Conservation (phyloP, 2,113 vertebrate genomes). For the western clawed frog (Xenopus tropicalis) region DNA sequence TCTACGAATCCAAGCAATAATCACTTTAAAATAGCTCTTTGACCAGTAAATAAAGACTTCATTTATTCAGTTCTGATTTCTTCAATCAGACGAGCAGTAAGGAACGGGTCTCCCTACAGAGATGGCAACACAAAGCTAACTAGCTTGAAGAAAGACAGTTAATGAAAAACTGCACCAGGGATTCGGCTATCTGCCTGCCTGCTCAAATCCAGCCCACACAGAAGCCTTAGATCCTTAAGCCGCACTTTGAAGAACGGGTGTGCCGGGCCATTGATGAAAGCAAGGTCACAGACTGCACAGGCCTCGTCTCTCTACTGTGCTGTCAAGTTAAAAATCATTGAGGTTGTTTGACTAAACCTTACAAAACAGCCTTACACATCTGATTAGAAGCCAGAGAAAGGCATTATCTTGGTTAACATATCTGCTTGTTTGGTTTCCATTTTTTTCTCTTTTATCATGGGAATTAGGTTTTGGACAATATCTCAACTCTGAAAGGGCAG, state of each 20-base stretch:
- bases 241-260: conserved; percentile 58
- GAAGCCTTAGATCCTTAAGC: conserved; percentile 58
- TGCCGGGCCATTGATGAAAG: conserved; percentile 58
- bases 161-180: conserved; percentile 59
- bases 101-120: conserved; percentile 47
- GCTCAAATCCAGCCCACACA: conserved; percentile 57
- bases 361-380: conserved; percentile 64
- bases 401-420: conserved; percentile 56
- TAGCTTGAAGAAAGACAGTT: conserved; percentile 52
- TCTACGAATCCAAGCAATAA: not conserved
- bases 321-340: conserved; percentile 64
- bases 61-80: conserved; percentile 43
- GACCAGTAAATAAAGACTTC: conserved; percentile 35
- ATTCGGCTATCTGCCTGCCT: conserved; percentile 48
- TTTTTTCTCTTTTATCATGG: conserved; percentile 54
- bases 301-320: conserved; percentile 53
- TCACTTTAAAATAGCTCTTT: conserved; percentile 20
- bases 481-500: conserved; percentile 52
- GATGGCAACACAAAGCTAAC: conserved; percentile 45
- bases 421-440: conserved; percentile 56
- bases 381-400: conserved; percentile 71
- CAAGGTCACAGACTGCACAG: conserved; percentile 72
- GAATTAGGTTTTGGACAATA: conserved; percentile 57
- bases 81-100: conserved; percentile 48
- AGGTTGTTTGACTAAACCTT: conserved; percentile 76